These are phyloP conservation scores for Aspidoscelis tigris DNA, from an alignment of 2,113 vertebrate species.

Conservation along the genomic window DNA sequence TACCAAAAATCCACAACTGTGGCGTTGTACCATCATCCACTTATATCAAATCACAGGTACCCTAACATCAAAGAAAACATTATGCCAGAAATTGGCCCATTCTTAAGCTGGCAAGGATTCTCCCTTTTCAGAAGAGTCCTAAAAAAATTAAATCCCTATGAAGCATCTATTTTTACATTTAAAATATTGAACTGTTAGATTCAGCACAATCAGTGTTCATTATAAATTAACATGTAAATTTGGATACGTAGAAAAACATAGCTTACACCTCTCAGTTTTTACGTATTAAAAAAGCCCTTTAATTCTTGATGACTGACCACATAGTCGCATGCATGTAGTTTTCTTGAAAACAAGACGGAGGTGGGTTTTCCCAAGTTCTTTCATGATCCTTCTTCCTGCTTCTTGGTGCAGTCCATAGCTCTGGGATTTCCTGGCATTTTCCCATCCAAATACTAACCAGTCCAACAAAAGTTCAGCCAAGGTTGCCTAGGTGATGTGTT, in stretches of 20 bases:
- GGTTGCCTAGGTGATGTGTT: no score
- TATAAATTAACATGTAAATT: slow-evolving; percentile 16
- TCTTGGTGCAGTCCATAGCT: no score
- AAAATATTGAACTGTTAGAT: background rate
- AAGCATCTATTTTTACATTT: background rate
- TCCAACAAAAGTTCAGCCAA: no score
- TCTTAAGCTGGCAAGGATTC: background rate
- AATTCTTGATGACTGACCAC: background rate
- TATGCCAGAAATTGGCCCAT: background rate
- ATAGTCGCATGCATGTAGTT: no score
- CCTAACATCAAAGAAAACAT: background rate
- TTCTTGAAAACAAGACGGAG: no score
- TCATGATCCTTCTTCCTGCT: no score
- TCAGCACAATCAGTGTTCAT: background rate
- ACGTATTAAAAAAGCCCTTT: no score
- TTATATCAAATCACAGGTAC: background rate
- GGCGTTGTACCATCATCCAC: background rate
- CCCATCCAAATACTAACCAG: no score
- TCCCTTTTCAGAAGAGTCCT: slow-evolving; percentile 6
- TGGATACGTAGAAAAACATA: background rate
- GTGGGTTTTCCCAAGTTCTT: no score
- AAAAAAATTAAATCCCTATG: background rate
- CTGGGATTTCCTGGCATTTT: no score
- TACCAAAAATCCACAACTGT: slow-evolving; percentile 1
- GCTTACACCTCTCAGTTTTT: background rate